phyloP scores from a whole-genome alignment of 2,888 invertebrate species.

The Drosophila helvetica region DNA sequence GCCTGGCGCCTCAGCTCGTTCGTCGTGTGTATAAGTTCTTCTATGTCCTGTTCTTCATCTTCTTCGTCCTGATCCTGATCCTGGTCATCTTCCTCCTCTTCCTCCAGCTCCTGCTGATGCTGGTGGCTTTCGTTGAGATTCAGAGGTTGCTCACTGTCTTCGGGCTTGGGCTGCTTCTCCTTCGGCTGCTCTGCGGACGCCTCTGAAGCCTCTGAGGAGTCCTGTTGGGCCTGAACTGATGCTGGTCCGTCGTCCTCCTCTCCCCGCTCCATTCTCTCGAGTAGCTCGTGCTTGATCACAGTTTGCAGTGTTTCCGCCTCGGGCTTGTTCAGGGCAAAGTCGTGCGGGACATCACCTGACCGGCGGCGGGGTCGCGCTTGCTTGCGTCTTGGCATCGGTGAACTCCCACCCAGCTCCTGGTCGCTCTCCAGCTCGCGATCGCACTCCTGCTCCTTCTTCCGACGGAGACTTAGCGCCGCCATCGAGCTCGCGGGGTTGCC shows the following conservation, averaged over 20 bases:
- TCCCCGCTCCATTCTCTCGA: constrained; percentile 46
- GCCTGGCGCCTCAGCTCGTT: constrained; percentile 80
- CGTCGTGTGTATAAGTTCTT: constrained; percentile 79
- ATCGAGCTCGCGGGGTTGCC: constrained; percentile 69
- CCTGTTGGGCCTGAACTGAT: constrained; percentile 9
- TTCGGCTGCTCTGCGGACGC: constrained; percentile 9
- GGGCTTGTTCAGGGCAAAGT: constrained; percentile 83
- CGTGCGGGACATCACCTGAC: constrained; percentile 88
- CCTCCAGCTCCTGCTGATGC: constrained; percentile 36
- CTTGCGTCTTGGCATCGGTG: constrained; percentile 92
- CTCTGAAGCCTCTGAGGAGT: constrained; percentile 3
- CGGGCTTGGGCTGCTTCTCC: constrained; percentile 21
- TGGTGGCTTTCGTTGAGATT: constrained; percentile 23
- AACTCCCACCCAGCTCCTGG: constrained; percentile 85
- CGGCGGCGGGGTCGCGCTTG: constrained; percentile 93
- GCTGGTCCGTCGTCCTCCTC: constrained; percentile 44
- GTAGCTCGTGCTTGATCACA: constrained; percentile 82
- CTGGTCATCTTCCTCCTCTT: constrained; percentile 45
- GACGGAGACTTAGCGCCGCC: constrained; percentile 66
- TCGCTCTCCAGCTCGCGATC: constrained; percentile 80
- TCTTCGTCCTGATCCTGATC: constrained; percentile 53
- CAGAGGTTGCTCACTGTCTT: constrained; percentile 11
- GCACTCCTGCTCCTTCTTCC: constrained; percentile 76
- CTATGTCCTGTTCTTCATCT: constrained; percentile 80
- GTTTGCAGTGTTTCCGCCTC: constrained; percentile 76